These are phyloP conservation scores for Plotosus lineatus DNA, from an alignment of 2,113 vertebrate species.

Conservation along the genomic window DNA sequence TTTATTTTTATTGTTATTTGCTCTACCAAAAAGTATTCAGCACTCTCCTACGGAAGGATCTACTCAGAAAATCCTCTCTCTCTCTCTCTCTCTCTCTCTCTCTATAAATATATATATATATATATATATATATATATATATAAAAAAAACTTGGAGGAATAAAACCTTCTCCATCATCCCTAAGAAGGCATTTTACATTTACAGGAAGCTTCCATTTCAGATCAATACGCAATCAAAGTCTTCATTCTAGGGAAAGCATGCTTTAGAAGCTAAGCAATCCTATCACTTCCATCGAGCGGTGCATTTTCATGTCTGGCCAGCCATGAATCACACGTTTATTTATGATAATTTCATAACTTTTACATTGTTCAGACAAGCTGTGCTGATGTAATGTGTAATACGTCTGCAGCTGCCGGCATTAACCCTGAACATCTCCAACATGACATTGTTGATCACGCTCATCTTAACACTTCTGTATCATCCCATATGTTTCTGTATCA, in stretches of 20 bases:
- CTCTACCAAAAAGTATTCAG: no score
- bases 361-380: slow-evolving; percentile 43
- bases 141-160: background rate
- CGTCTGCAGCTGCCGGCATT: slow-evolving; percentile 3
- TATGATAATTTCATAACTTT: slow-evolving; percentile 38
- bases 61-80: no score
- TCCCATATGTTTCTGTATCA: background rate
- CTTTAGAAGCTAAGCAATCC: slow-evolving; percentile 11
- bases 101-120: no score
- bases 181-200: background rate
- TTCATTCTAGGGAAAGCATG: slow-evolving; percentile 46
- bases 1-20: no score
- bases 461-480: slow-evolving; percentile 16
- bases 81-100: no score
- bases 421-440: slow-evolving; percentile 2
- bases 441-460: background rate
- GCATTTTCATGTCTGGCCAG: slow-evolving; percentile 2
- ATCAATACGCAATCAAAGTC: slow-evolving; percentile 72
- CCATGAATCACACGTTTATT: slow-evolving; percentile 33
- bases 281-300: background rate
- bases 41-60: no score
- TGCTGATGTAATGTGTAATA: slow-evolving; percentile 37
- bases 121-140: no score
- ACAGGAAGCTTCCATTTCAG: slow-evolving; percentile 44
- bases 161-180: slow-evolving; percentile 17